These are phyloP conservation scores for Origma solitaria DNA, from an alignment of 2,113 vertebrate species.

Conservation along the genomic window DNA sequence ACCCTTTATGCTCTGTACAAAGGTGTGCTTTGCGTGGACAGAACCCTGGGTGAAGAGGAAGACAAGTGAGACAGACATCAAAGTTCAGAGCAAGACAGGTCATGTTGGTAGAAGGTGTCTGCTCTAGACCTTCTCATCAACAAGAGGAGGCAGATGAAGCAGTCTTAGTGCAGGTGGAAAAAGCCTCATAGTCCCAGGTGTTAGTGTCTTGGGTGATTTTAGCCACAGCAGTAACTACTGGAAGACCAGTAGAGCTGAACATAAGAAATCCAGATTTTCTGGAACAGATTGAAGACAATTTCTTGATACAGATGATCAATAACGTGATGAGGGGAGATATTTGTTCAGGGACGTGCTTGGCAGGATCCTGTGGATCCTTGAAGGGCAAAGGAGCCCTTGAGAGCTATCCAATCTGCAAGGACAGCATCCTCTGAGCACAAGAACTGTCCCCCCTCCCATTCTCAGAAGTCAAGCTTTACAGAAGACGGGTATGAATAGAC, in stretches of 20 bases:
- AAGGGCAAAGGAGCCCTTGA: neutral
- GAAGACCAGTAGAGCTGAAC: neutral
- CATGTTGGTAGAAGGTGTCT: neutral
- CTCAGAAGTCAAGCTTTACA: neutral
- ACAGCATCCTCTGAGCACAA: neutral
- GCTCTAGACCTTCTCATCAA: neutral
- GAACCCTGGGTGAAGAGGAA: neutral
- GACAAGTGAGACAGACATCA: neutral
- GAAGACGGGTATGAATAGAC: neutral
- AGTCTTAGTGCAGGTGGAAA: neutral
- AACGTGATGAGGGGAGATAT: neutral
- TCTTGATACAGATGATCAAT: neutral
- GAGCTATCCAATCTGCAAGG: neutral
- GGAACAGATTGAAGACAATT: neutral
- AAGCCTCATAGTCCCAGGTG: neutral
- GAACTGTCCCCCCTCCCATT: neutral
- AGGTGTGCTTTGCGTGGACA: neutral
- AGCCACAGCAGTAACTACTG: neutral
- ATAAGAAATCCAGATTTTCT: neutral
- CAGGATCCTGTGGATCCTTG: neutral
- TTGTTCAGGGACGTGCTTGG: neutral
- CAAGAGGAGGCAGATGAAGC: neutral
- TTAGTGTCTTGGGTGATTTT: neutral
- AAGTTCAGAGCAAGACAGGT: neutral
- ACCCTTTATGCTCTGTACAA: neutral